Evolutionary conservation across 2,797 vertebrate genomes (phyloP), one percentile per base, ranked within the genome.

Genomic region (Arctocebus calabarensis): DNA sequence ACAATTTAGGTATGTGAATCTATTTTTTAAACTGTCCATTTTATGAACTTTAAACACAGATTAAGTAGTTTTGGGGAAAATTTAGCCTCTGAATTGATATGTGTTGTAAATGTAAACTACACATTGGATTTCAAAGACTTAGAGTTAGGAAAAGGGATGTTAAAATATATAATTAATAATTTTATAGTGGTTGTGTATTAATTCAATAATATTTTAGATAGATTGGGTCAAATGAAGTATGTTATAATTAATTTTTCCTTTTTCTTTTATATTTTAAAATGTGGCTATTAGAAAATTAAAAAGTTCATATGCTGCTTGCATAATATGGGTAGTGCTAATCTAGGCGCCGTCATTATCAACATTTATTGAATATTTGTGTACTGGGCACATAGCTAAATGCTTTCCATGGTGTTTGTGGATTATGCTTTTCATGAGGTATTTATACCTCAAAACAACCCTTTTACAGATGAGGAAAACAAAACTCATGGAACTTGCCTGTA

Each of bases 401-500:
- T 79, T 88, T 78, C 55, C 45, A 68, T 25, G 29, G 25, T 48
- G 48, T 48, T 48, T 48, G 12, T 13, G 13, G 48, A 48, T 48
- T 48, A 64, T 68, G 48, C n/a, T 84, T 88, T 78, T 34, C 45
- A 68, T 25, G 29, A 16, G 48, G 48, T 48, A 48, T 40, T 85
- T 73, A 64, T 14, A 37, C 20, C 34, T 92, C 61, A 68, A 74
- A 82, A 85, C 12, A 86, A 52, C 5, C 5, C 4, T 94, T 75
- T 88, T 84, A 59, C 1, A 88, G 84, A 96, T 48, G 66, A 81
- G 57, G 81, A 90, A 86, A 77, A 32, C 8, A 64, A 78, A 92
- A 48, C 57, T 89, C 48, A 71, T 23, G 25, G 59, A 16, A 68
- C 48, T 89, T 86, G 64, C 48, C 64, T 40, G 13, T 1, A 68